phyloP scores from a whole-genome alignment of 2,888 invertebrate species.

The Allolobophora icterica region DNA sequence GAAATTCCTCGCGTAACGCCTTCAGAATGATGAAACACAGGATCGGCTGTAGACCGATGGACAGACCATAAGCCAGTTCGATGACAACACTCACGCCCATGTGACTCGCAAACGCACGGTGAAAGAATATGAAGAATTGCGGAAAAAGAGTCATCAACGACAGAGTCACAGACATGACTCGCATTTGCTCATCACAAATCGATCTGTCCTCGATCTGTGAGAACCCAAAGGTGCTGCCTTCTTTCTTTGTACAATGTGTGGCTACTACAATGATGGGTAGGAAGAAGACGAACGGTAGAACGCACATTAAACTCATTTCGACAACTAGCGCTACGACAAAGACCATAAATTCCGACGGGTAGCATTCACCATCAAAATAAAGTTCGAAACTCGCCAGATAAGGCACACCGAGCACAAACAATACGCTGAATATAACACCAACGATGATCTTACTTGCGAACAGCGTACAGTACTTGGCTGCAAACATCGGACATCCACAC shows the following conservation, averaged over 20 bases:
- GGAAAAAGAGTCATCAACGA: background rate
- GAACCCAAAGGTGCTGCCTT: background rate
- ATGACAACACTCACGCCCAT: background rate
- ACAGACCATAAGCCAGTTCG: background rate
- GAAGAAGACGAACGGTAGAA: background rate
- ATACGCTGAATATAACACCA: background rate
- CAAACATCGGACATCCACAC: constrained; percentile 25
- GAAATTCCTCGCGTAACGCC: background rate
- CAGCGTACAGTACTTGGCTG: constrained; percentile 19
- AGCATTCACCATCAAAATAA: background rate
- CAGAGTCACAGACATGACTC: background rate
- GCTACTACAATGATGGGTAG: background rate
- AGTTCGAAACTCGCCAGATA: background rate
- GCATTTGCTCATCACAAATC: background rate
- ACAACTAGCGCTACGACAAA: background rate
- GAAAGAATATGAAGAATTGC: background rate
- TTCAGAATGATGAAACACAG: background rate
- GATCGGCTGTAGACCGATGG: background rate
- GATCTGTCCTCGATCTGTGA: background rate
- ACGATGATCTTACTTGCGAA: constrained; percentile 24
- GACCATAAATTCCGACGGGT: background rate
- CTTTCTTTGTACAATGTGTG: background rate
- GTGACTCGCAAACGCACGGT: background rate
- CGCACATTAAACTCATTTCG: background rate
- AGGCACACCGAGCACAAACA: background rate